phyloP scores from a whole-genome alignment of 2,888 invertebrate species.

The Seladonia tumulorum region DNA sequence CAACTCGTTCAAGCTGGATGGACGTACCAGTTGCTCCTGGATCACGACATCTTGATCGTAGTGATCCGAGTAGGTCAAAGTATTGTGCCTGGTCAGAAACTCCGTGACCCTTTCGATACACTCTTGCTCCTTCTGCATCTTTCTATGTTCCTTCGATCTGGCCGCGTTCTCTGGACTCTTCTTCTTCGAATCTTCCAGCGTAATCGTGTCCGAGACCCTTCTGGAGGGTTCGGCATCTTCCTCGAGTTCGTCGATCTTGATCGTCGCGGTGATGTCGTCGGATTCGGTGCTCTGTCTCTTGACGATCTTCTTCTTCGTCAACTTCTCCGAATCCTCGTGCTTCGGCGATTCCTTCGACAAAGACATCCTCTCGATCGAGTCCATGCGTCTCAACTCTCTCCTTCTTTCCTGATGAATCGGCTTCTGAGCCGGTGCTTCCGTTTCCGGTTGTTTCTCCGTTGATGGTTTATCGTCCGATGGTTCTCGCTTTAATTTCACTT shows the following conservation, averaged over 20 bases:
- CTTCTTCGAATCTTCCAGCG: slow-evolving; percentile 21
- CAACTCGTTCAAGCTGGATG: slow-evolving; percentile 39
- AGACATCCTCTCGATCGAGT: slow-evolving; percentile 44
- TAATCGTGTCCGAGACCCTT: not conserved
- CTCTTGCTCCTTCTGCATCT: slow-evolving; percentile 80
- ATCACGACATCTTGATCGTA: not conserved
- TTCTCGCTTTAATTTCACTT: slow-evolving; percentile 68
- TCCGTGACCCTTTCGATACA: slow-evolving; percentile 75
- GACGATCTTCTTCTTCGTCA: slow-evolving; percentile 34
- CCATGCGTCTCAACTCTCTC: slow-evolving; percentile 39
- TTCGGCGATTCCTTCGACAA: slow-evolving; percentile 42
- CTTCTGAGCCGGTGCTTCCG: not conserved
- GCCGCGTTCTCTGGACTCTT: slow-evolving; percentile 13
- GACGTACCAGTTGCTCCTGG: slow-evolving; percentile 46
- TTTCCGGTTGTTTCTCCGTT: slow-evolving; percentile 10
- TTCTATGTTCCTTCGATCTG: slow-evolving; percentile 70
- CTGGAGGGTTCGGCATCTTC: slow-evolving; percentile 16
- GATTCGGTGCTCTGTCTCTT: slow-evolving; percentile 32
- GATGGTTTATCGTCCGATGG: slow-evolving; percentile 17
- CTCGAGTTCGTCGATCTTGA: slow-evolving; percentile 17
- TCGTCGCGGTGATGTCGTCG: not conserved
- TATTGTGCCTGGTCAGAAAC: slow-evolving; percentile 69
- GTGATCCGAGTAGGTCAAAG: slow-evolving; percentile 40
- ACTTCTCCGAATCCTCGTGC: slow-evolving; percentile 49
- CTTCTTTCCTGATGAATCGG: slow-evolving; percentile 10